Evolutionary conservation across 2,797 vertebrate genomes (phyloP), one percentile per base, ranked within the genome.

Genomic region (Neostethus bicornis): DNA sequence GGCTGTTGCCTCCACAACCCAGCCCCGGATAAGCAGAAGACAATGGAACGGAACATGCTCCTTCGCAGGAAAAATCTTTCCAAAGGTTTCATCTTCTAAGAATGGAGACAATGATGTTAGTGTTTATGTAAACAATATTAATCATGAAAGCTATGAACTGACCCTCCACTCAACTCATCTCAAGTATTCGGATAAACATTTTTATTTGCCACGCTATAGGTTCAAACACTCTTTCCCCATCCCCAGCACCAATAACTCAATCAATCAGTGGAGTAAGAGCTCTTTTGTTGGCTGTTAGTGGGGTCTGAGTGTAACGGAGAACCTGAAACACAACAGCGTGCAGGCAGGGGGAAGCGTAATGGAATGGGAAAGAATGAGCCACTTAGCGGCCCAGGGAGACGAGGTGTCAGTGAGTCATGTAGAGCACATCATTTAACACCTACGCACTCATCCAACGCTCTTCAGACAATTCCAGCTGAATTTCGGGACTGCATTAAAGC

Each of bases 401-500:
- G 55, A 52, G 70, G 65, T 80, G 81, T 77, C 72, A 74, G 62
- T 83, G 84, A 89, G 67, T 86, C 85, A 81, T 81, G 78, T 63
- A 16, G 58, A 81, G 80, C 61, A 67, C 70, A 82, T 79, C 79
- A 83, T 86, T 83, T 79, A 79, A 90, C 90, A 87, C 89, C 87
- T 85, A 86, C 89, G 31, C 85, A 43, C 83, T 83, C 85, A 81
- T 85, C 77, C 53, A 62, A 72, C 29, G 26, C 81, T 81, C 84
- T 84, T 83, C 74, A 79, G 70, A 87, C 84, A 66, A 83, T 85
- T 89, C 83, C 74, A 61, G 60, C 80, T 60, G 70, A 75, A 87
- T 90, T 85, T 88, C 79, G 80, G 71, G 87, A 87, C 70, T 66
- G 73, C 85, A 89, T 92, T 89, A 90, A 86, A 86, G 82, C 69